Percentiles rank a stretch among this genome's conserved stretches.
Evolutionary conservation across 2,797 vertebrate species (phyloP).

Genomic region (Heterohyrax brucei): DNA sequence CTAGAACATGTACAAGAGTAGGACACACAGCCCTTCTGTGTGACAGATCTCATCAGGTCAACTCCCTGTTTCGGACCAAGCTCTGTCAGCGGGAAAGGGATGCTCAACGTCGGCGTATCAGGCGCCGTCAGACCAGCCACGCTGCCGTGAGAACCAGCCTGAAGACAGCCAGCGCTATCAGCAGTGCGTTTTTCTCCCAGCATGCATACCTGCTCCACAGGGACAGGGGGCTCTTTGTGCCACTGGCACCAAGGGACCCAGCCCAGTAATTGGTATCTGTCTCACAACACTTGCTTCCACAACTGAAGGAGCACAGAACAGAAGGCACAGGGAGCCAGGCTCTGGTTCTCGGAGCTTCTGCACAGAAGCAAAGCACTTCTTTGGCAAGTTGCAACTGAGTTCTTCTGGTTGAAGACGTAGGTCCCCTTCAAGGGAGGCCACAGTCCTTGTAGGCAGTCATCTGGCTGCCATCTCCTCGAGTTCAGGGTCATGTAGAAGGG

Average conservation of each 20-base stretch:
- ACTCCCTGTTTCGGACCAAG: background rate
- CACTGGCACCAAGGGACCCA: rapidly evolving
- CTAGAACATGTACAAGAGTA: no score
- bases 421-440: background rate
- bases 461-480: rapidly evolving
- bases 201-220: rapidly evolving
- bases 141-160: background rate
- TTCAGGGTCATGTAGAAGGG: rapidly evolving
- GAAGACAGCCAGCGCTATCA: no score
- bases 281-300: rapidly evolving
- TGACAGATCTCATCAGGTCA: rapidly evolving
- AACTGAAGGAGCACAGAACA: no score
- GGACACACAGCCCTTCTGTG: no score
- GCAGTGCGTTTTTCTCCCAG: background rate
- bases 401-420: background rate
- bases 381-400: rapidly evolving
- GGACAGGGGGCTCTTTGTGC: rapidly evolving
- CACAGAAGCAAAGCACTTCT: rapidly evolving
- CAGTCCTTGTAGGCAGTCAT: rapidly evolving
- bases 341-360: background rate
- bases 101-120: rapidly evolving
- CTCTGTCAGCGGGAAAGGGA: rapidly evolving
- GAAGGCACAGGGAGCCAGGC: rapidly evolving
- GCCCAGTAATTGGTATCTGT: background rate
- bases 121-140: no score